These are phyloP conservation scores for Coryphaenoides rupestris DNA, from an alignment of 2,113 vertebrate genomes.

Conservation along the genomic window DNA sequence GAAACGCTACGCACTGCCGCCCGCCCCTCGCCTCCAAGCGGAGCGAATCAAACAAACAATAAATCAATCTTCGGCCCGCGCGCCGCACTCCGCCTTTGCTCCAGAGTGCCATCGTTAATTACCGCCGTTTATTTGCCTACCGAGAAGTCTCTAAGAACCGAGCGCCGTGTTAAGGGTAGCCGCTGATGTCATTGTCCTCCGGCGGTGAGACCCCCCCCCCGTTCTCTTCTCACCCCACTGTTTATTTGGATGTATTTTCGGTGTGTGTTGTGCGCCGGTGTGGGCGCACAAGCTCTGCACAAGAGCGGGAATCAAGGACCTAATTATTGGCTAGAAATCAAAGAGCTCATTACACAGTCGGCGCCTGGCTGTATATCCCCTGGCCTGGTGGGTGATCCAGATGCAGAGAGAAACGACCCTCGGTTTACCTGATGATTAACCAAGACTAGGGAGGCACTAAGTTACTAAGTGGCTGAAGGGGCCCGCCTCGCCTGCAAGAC, in stretches of 20 bases:
- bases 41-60: conserved; percentile 48
- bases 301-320: conserved; percentile 35
- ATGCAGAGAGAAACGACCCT: too few relatives aligned
- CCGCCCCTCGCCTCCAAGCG: conserved; percentile 24
- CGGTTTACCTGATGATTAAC: not conserved
- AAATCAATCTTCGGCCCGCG: conserved; percentile 45
- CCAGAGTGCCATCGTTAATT: conserved; percentile 52
- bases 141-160: conserved; percentile 37
- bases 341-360: conserved; percentile 2
- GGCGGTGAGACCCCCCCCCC: conserved; percentile 29
- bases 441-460: not conserved
- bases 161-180: conserved; percentile 16
- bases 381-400: conserved; percentile 2
- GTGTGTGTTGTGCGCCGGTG: conserved; percentile 27
- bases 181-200: conserved; percentile 44
- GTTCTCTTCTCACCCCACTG: conserved; percentile 21
- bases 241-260: conserved; percentile 56
- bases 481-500: too few relatives aligned
- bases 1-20: conserved; percentile 38
- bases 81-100: conserved; percentile 20
- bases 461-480: not conserved
- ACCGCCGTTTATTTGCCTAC: conserved; percentile 62
- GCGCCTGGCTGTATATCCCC: conserved; percentile 2
- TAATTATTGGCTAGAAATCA: conserved; percentile 35
- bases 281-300: conserved; percentile 12